Conservation (phyloP, 2,113 vertebrate genomes). For the Brachyhypopomus gauderio region DNA sequence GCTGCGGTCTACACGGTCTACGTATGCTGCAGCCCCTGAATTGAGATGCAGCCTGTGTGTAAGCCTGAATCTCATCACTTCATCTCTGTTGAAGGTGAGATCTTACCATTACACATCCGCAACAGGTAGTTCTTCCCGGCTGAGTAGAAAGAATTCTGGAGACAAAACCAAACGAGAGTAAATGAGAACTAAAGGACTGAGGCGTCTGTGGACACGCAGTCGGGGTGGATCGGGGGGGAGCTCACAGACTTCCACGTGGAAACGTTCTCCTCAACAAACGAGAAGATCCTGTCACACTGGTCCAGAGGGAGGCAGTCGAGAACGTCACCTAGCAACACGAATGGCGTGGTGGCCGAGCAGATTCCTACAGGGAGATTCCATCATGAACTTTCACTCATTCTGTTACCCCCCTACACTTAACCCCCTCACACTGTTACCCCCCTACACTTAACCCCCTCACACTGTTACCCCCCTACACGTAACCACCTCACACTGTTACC, state of each 20-base stretch:
- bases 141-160: constrained; percentile 93
- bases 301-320: constrained; percentile 96
- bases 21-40: too few relatives aligned
- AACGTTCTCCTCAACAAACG: constrained; percentile 97
- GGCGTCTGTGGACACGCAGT: too few relatives aligned
- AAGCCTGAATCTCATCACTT: too few relatives aligned
- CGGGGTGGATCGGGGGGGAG: constrained; percentile 9
- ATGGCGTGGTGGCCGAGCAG: constrained; percentile 93
- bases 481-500: too few relatives aligned
- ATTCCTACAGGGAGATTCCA: constrained; percentile 76
- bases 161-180: constrained; percentile 45
- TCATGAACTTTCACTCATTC: neutral
- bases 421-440: too few relatives aligned
- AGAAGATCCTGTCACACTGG: constrained; percentile 95
- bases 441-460: too few relatives aligned
- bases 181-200: neutral
- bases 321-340: constrained; percentile 92
- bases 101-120: constrained; percentile 98
- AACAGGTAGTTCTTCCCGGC: constrained; percentile 98
- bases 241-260: constrained; percentile 97
- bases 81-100: too few relatives aligned
- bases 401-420: too few relatives aligned
- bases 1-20: too few relatives aligned
- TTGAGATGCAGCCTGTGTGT: too few relatives aligned
- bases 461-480: too few relatives aligned